These are phyloP conservation scores for Eupeodes luniger DNA, from an alignment of 2,888 invertebrate species.

Conservation along the genomic window DNA sequence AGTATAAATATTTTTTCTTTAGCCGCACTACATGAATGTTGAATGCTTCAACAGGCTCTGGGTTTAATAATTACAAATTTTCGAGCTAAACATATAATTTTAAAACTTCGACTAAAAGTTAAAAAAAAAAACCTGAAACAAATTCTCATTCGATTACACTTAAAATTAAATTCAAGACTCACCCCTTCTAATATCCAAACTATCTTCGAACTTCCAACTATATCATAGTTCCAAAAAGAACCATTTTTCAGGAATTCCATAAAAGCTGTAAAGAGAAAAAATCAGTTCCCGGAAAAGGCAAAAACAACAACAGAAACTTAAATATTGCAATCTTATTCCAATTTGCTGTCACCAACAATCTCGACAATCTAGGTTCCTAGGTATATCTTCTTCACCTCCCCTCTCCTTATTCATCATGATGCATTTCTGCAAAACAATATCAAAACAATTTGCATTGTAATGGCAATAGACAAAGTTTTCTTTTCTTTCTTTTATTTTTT, in stretches of 20 bases:
- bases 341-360: conserved; percentile 41
- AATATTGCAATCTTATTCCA: conserved; percentile 33
- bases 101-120: too few species aligned
- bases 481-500: conserved; percentile 20
- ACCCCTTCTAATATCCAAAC: not conserved
- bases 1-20: too few species aligned
- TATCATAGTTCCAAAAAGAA: not conserved
- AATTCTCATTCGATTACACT: not conserved
- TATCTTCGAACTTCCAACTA: not conserved
- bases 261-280: not conserved
- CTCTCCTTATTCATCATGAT: not conserved
- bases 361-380: not conserved
- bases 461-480: conserved; percentile 39
- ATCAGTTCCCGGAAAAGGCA: not conserved
- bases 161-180: not conserved
- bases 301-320: not conserved
- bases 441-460: conserved; percentile 64
- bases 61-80: too few species aligned
- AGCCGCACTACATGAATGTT: too few species aligned
- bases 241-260: not conserved
- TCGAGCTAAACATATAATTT: too few species aligned
- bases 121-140: too few species aligned
- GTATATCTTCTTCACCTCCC: not conserved
- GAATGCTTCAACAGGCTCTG: too few species aligned
- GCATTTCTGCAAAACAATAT: conserved; percentile 50